Evolutionary conservation across 2,888 invertebrate species (phyloP).

Genomic region (Zygogramma bicolorata): DNA sequence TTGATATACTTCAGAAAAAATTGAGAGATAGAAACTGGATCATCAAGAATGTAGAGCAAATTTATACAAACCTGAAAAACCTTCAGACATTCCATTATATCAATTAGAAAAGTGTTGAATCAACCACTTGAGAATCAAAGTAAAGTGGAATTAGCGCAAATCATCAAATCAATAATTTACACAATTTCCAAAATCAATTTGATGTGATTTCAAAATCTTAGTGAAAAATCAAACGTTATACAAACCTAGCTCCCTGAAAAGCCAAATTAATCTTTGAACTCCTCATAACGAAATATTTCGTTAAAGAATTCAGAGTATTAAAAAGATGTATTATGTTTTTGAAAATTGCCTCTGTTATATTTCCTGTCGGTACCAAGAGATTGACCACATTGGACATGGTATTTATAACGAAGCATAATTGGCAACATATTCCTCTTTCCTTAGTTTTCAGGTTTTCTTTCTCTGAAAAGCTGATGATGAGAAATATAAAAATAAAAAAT

Average conservation of each 20-base stretch:
- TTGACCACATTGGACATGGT: constrained; percentile 69
- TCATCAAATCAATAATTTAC: no score
- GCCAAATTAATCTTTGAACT: constrained; percentile 67
- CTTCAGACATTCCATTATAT: no score
- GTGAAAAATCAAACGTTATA: not conserved
- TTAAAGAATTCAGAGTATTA: constrained; percentile 69
- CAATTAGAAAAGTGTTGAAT: no score
- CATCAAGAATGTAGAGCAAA: no score
- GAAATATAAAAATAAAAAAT: not conserved
- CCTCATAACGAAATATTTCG: constrained; percentile 72
- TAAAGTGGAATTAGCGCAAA: no score
- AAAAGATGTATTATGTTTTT: constrained; percentile 71
- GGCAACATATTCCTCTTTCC: constrained; percentile 72
- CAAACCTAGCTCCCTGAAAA: constrained; percentile 69
- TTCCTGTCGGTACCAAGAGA: constrained; percentile 69
- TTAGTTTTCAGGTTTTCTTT: constrained; percentile 68
- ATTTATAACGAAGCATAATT: constrained; percentile 70
- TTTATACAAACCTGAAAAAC: no score
- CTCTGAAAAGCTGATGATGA: constrained; percentile 55
- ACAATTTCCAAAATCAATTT: no score
- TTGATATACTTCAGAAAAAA: no score
- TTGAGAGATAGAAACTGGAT: no score
- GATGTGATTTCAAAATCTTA: not conserved
- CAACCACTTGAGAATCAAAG: no score
- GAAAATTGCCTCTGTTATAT: constrained; percentile 70